These are phyloP conservation scores for Pristionchus entomophagus DNA, from an alignment of 2,888 invertebrate genomes.

Conservation along the genomic window DNA sequence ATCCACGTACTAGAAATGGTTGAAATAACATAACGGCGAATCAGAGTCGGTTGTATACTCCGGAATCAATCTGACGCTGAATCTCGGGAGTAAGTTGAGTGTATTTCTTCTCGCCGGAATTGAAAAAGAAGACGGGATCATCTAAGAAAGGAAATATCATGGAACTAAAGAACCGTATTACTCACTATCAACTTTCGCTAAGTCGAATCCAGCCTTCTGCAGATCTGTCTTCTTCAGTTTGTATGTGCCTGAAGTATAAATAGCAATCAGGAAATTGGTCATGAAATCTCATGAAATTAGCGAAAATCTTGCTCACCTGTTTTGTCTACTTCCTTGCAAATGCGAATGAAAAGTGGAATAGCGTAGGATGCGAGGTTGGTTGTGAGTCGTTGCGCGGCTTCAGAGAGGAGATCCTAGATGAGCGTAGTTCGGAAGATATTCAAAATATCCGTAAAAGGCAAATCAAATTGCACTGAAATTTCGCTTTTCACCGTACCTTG, in stretches of 20 bases:
- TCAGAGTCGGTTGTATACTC: conserved; percentile 66
- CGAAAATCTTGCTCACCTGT: conserved; percentile 82
- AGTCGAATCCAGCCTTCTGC: conserved; percentile 88
- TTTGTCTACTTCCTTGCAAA: conserved; percentile 86
- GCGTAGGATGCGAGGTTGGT: conserved; percentile 86
- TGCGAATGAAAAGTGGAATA: conserved; percentile 88
- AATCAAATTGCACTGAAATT: too few relatives aligned
- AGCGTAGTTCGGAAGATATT: conserved; percentile 47
- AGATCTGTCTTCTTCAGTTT: conserved; percentile 92
- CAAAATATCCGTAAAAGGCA: too few relatives aligned
- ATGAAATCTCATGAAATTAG: neutral
- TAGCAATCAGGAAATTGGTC: neutral
- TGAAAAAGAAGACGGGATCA: conserved; percentile 83
- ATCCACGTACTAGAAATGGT: too few relatives aligned
- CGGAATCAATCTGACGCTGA: conserved; percentile 67
- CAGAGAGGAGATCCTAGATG: conserved; percentile 57
- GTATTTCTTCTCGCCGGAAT: conserved; percentile 63
- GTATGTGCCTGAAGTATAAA: conserved; percentile 87
- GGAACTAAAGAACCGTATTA: too few relatives aligned
- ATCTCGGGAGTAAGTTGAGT: conserved; percentile 62
- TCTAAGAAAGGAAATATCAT: neutral
- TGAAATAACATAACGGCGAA: too few relatives aligned
- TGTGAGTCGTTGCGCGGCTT: conserved; percentile 62
- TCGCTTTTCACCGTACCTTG: neutral
- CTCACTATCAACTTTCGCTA: conserved; percentile 60